Base-by-base conservation (phyloP, 1,140 invertebrate genomes). In the Panonychus citri region DNA sequence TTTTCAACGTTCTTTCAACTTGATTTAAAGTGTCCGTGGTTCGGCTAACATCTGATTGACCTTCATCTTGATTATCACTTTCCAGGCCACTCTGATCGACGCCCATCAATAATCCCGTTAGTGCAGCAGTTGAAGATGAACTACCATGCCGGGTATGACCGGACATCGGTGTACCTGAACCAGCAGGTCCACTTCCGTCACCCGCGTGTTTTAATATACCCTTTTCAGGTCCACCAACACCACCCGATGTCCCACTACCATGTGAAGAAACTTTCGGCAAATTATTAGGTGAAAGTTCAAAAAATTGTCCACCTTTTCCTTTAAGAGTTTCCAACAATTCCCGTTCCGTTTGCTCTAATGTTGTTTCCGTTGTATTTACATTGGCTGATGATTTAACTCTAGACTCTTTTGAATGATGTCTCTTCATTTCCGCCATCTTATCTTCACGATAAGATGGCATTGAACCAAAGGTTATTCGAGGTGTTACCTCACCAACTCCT, bases 1-100 rank as follows among this genome's bases (percentile, higher is more conserved):
- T 85, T 70, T 86, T 85, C 12, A 89, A 70, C 2, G 78, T 85
- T 40, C 81, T 69, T 65, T 89, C 83, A 62, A 89, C 82, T 63
- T 87, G 67, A 3, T 68, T 68, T 26, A 73, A 64, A n/a, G 61
- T 53, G 56, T 68, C 52, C 15, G 61, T 63, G 43, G 65, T 63
- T 48, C 59, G 54, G 17, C 66, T 62, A 21, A 53, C 57, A 7
- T 70, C 68, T 17, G 59, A 57, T 51, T 62, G 62, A 17, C 40
- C 58, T 55, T 40, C 53, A 3, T 28, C 27, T 26, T 51, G 24
- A 51, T 27, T 27, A 46, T 46, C 43, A 46, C 43, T 46, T 24
- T 46, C n/a, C 8, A 46, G 15, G 13, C 25, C 49, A 26, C 17
- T 17, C 27, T 54, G 53, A 3, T 54, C 19, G 15, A 37, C 4